Evolutionary conservation across 2,113 vertebrate species (phyloP), one percentile per base, ranked within the genome.

Genomic region (Oncorhynchus mykiss): DNA sequence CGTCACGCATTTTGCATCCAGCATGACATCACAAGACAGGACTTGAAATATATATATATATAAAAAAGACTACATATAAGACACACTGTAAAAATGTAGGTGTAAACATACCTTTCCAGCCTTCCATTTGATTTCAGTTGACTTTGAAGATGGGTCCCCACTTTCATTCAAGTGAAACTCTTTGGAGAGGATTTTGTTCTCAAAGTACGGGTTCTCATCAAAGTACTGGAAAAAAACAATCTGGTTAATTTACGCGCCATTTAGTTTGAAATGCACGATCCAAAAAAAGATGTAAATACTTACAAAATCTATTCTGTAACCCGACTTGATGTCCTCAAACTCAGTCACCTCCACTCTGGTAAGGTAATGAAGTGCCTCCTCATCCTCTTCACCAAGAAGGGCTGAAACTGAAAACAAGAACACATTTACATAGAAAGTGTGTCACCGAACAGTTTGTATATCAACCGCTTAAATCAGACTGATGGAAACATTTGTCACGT

Each of bases 281-380:
- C 8, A 9, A 2, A 57, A 20, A 20, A 20, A 57, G 0, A 39
- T 27, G 9, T 9, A 31, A 57, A n/a, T 66, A 95, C 96, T 95
- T 92, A 97, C 96, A 94, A 97, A 97, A 95, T 97, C 95, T 97
- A 96, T 97, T 96, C 95, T 97, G 95, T 96, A 96, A 92, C 96
- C 95, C 85, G 95, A 97, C 93, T 97, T 97, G 92, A 96, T 97
- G 85, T 96, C 95, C 95, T 96, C 96, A 87, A 96, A 97, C 91
- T 97, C 96, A 86, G 95, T 97, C 93, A 96, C 95, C 86, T 97
- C 96, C 18, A 96, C 95, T 92, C 96, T 95, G 90, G 95, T 96
- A 91, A 97, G 93, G 91, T 96, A 96, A 93, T 97, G 95, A 92
- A 96, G 94, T 16, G 95, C 95, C 84, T 97, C 96, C 78, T 97